These are phyloP conservation scores for Danaus melanippus DNA, from an alignment of 1,140 invertebrate species.

Conservation along the genomic window DNA sequence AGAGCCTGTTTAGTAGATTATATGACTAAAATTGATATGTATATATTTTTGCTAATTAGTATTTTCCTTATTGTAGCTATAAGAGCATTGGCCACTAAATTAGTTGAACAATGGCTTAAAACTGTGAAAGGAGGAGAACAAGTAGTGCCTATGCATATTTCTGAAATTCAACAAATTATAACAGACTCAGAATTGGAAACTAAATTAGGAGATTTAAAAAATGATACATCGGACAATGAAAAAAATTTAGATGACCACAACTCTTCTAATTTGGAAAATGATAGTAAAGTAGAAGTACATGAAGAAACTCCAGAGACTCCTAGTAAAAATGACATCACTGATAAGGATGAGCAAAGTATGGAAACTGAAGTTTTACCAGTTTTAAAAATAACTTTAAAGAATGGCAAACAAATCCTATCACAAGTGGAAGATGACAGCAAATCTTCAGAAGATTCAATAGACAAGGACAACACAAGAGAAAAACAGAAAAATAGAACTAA, in stretches of 20 bases:
- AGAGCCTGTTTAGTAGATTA: neutral
- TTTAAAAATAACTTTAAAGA: conserved; percentile 80
- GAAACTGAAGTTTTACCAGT: conserved; percentile 52
- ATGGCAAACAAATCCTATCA: conserved; percentile 81
- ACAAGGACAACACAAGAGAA: conserved; percentile 49
- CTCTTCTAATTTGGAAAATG: conserved; percentile 26
- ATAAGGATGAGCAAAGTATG: conserved; percentile 59
- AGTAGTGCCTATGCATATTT: conserved; percentile 44
- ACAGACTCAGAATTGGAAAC: conserved; percentile 32
- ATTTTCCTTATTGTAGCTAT: conserved; percentile 75
- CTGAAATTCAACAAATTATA: conserved; percentile 55
- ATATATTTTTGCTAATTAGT: no score
- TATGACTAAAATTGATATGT: no score
- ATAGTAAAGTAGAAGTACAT: conserved; percentile 18
- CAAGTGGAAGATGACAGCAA: conserved; percentile 73
- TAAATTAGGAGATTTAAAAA: conserved; percentile 20
- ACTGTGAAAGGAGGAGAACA: conserved; percentile 83
- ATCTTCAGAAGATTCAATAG: conserved; percentile 48
- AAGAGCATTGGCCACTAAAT: conserved; percentile 79
- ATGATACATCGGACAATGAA: conserved; percentile 22
- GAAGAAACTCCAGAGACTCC: conserved; percentile 5
- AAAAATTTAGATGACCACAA: conserved; percentile 14
- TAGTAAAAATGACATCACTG: conserved; percentile 5
- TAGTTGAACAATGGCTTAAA: conserved; percentile 93
- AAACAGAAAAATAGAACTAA: conserved; percentile 65